Conservation (phyloP, 2,888 invertebrate genomes). For the Euclidia mi region DNA sequence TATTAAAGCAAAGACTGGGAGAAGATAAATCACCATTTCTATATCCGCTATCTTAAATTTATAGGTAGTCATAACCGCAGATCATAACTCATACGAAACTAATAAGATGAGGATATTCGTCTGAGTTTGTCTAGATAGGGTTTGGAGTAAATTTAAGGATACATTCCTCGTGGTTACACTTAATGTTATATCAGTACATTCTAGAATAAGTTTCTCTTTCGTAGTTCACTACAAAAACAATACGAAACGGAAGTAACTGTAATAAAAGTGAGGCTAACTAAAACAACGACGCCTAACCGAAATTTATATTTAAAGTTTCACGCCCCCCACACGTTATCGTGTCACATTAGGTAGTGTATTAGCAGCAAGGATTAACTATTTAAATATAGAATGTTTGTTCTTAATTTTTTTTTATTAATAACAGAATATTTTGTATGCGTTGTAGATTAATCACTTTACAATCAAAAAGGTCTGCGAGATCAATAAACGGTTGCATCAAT, state of each 20-base stretch:
- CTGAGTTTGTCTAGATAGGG: neutral
- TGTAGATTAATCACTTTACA: too few relatives aligned
- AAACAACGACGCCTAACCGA: too few relatives aligned
- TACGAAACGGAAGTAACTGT: constrained; percentile 19
- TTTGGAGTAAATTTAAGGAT: neutral
- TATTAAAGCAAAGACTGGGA: too few relatives aligned
- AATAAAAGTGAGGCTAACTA: constrained; percentile 44
- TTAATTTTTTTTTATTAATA: too few relatives aligned
- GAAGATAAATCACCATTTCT: constrained; percentile 2
- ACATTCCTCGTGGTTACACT: neutral
- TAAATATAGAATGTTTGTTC: too few relatives aligned
- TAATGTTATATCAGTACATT: constrained; percentile 2
- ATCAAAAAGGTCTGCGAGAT: too few relatives aligned
- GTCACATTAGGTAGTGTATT: too few relatives aligned
- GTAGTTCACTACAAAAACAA: neutral
- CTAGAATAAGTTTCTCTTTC: neutral
- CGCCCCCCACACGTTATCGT: too few relatives aligned
- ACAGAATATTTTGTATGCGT: too few relatives aligned
- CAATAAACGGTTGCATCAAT: too few relatives aligned
- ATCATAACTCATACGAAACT: neutral
- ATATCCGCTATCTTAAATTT: constrained; percentile 4
- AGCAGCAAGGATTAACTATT: too few relatives aligned
- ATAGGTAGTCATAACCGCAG: neutral
- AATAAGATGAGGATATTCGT: neutral
- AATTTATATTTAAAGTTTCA: too few relatives aligned